Percentiles rank a stretch among this genome's conserved stretches.
These are phyloP conservation scores for Sebastes nivosus DNA, from an alignment of 2,797 vertebrate genomes.

Conservation along the genomic window DNA sequence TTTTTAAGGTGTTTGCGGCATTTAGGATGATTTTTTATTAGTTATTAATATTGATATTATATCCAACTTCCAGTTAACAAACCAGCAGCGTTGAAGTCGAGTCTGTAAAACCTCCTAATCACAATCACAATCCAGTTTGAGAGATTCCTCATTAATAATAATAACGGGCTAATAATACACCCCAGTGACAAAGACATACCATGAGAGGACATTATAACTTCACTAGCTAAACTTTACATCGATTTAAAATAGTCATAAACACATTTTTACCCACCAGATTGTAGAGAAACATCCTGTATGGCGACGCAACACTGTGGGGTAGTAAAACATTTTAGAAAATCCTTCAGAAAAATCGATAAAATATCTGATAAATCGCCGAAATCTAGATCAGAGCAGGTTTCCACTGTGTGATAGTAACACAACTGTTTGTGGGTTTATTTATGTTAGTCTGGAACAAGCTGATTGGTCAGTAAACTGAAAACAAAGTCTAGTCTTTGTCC, in stretches of 20 bases:
- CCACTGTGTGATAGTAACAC: rapidly evolving
- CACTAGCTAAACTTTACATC: neutral
- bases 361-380: rapidly evolving
- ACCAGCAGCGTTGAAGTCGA: neutral
- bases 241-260: neutral
- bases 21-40: neutral
- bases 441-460: neutral
- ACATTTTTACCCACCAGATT: constrained; percentile 79
- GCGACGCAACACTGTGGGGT: constrained; percentile 73
- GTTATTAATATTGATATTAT: neutral
- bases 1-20: neutral
- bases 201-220: neutral
- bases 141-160: neutral
- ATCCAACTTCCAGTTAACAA: neutral
- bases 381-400: neutral
- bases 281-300: constrained; percentile 81
- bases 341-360: neutral
- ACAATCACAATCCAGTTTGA: neutral
- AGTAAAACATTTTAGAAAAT: constrained; percentile 78
- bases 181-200: neutral
- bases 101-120: neutral
- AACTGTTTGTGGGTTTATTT: neutral
- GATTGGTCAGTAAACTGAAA: constrained; percentile 40
- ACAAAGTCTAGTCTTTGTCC: neutral
- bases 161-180: neutral